Conservation (phyloP, 1,140 invertebrate species). For the Apis florea region DNA sequence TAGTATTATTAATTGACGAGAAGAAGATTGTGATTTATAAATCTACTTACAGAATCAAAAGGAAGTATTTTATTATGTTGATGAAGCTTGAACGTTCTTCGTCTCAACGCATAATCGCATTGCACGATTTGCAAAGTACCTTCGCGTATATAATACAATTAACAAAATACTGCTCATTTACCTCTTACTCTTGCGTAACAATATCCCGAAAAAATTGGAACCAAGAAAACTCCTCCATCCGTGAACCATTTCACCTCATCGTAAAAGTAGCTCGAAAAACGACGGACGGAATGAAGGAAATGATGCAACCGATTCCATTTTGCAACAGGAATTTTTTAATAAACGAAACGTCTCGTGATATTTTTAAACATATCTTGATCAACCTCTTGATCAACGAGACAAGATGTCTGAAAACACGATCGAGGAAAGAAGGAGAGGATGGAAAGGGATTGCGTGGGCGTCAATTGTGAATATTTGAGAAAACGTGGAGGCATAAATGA, state of each 20-base stretch:
- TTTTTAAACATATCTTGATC: constrained; percentile 12
- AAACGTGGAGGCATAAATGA: constrained; percentile 16
- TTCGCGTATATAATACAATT: no score
- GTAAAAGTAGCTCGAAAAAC: neutral
- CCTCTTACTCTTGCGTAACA: no score
- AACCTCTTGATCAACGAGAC: neutral
- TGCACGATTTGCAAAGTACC: no score
- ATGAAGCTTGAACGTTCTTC: neutral
- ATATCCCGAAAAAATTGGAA: no score
- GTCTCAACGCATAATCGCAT: neutral
- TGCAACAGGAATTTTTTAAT: constrained; percentile 4
- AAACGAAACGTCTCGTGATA: neutral
- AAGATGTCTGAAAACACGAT: neutral
- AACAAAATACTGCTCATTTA: no score
- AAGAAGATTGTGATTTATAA: neutral
- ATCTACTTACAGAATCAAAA: neutral
- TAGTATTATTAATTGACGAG: no score
- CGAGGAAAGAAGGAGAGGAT: no score
- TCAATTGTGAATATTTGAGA: constrained; percentile 36
- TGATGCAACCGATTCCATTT: neutral
- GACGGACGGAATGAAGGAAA: neutral
- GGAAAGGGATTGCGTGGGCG: neutral
- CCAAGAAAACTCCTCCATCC: neutral
- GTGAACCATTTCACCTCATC: neutral
- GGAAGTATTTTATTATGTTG: neutral